Evolutionary conservation across 92 coral and sea anemone species (phyloP).

Genomic region (Desmophyllum pertusum): DNA sequence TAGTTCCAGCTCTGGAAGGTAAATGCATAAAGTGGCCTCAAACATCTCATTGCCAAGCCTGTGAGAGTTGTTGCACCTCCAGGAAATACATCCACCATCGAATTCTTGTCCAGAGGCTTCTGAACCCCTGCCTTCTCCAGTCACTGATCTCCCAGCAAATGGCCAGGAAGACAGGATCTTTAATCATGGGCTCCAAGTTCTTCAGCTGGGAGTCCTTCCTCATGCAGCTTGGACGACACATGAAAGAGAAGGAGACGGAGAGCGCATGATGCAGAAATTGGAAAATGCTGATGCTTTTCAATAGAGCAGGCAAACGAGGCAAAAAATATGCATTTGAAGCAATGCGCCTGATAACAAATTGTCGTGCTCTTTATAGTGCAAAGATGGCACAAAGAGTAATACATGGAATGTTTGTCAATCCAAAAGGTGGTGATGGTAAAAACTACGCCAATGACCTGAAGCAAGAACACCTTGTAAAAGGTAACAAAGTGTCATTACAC

Average conservation of each 20-base stretch:
- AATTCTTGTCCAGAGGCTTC: not conserved
- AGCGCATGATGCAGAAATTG: constrained; percentile 28
- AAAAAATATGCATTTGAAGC: constrained; percentile 54
- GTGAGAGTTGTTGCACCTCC: not conserved
- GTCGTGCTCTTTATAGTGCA: constrained; percentile 8
- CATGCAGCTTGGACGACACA: constrained; percentile 56
- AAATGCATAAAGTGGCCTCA: not conserved
- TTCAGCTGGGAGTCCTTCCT: constrained; percentile 39
- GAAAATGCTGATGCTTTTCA: constrained; percentile 42
- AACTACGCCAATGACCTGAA: constrained; percentile 65
- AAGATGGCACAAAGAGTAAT: constrained; percentile 38
- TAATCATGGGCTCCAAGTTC: constrained; percentile 21
- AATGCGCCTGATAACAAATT: constrained; percentile 45
- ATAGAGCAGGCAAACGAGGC: constrained; percentile 25
- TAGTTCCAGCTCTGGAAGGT: too few species aligned
- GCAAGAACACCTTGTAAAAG: constrained; percentile 58
- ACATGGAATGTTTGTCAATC: constrained; percentile 45
- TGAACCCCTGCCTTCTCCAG: constrained; percentile 20
- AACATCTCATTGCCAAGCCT: not conserved
- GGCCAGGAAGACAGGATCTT: constrained; percentile 18
- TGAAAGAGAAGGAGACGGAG: constrained; percentile 49
- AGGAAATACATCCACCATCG: too few species aligned
- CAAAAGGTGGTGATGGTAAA: constrained; percentile 26
- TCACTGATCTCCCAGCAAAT: constrained; percentile 20
- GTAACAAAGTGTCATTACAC: constrained; percentile 32